Evolutionary conservation across 2,888 invertebrate species (phyloP), one percentile per base, ranked within the genome.

Genomic region (Nemoura dubitans): DNA sequence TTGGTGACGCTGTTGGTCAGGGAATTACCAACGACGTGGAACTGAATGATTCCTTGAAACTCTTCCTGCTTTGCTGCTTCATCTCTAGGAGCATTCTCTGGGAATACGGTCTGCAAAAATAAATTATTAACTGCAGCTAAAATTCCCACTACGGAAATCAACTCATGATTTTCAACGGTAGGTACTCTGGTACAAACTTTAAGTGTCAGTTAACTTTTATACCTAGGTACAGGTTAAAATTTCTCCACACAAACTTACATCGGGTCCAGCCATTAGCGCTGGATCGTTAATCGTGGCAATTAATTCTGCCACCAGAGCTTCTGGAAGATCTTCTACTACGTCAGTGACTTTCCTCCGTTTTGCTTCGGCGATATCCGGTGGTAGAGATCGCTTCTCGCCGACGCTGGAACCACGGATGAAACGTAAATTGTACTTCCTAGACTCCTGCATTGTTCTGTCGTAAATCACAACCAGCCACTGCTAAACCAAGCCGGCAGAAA

Each of bases 11-110:
- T 94, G 87, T 96, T 95, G 0, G 97, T 97, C 14, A 99, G 92
- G 0, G 97, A 97, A 92, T 99, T 99, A 2, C 97, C 97, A 86
- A 99, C 96, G 7, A 99, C 96, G 90, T 98, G 98, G 91, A 99
- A 97, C 90, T 97, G 96, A 26, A 99, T 98, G 86, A 96, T 94
- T 86, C 98, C 97, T 85, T 95, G 94, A 87, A 95, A 95, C 91
- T 99, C 99, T 90, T 98, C 98, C 43, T 96, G 93, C 90, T 98
- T 96, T 0, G 98, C 98, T 6, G 96, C 96, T 90, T 98, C 98
- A 90, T 98, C 98, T 21, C 98, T 93, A 0, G 98, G 96, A 0
- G 96, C 96, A 91, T 96, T 96, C 89, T 96, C 96, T 89, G 96
- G 96, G 91, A 97, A 97, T 14, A 97, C 92, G 0, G 95, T 93